Percentiles rank a stretch among this genome's conserved stretches.
Conservation (phyloP, 92 coral and sea anemone species). For the Porites lobata region DNA sequence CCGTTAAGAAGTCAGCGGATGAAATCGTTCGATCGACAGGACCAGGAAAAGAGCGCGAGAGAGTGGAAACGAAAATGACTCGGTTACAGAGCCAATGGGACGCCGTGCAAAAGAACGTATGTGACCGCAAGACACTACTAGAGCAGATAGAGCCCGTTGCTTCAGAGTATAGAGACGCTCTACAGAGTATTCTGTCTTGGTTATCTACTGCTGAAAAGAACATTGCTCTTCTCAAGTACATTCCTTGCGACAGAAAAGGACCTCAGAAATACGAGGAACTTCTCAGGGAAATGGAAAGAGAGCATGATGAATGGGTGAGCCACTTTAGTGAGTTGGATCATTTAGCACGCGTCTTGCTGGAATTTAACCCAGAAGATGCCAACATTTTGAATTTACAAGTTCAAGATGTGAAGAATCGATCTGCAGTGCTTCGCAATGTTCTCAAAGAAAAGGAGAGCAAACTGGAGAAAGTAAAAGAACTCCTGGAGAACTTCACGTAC, state of each 20-base stretch:
- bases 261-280: slow-evolving; percentile 76
- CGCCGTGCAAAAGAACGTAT: slow-evolving; percentile 67
- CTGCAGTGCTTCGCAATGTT: slow-evolving; percentile 70
- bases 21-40: slow-evolving; percentile 74
- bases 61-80: slow-evolving; percentile 80
- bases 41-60: slow-evolving; percentile 89
- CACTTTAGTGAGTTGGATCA: slow-evolving; percentile 73
- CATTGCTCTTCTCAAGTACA: slow-evolving; percentile 69
- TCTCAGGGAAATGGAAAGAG: slow-evolving; percentile 77
- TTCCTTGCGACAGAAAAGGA: slow-evolving; percentile 86
- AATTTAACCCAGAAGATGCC: slow-evolving; percentile 80
- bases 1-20: slow-evolving; percentile 82
- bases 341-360: slow-evolving; percentile 73
- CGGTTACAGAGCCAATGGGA: slow-evolving; percentile 87
- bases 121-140: slow-evolving; percentile 81
- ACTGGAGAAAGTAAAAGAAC: slow-evolving; percentile 82
- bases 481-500: slow-evolving; percentile 78
- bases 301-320: slow-evolving; percentile 61
- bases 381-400: slow-evolving; percentile 73
- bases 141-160: slow-evolving; percentile 92
- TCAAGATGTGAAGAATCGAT: slow-evolving; percentile 77
- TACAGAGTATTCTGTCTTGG: slow-evolving; percentile 87
- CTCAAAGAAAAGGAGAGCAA: slow-evolving; percentile 81
- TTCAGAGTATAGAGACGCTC: slow-evolving; percentile 71
- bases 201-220: slow-evolving; percentile 81